Evolutionary conservation across 1,140 invertebrate genomes (phyloP).

Genomic region (Apolygus lucorum): DNA sequence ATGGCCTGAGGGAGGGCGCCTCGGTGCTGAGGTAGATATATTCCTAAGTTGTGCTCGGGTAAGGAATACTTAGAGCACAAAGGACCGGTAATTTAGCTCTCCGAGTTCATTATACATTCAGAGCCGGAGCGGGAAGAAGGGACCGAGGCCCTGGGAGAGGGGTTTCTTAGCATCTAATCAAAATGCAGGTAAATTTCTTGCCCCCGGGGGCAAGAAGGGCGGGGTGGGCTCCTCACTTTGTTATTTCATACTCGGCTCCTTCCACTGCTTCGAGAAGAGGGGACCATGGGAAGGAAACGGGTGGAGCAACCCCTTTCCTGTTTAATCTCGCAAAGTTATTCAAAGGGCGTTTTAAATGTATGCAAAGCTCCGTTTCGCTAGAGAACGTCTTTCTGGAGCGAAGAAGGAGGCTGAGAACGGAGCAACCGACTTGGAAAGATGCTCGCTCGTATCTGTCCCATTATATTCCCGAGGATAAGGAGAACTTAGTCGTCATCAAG

Average conservation of each 20-base stretch:
- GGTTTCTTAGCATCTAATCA: slow-evolving; percentile 31
- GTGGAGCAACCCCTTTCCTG: slow-evolving; percentile 12
- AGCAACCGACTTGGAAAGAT: background rate
- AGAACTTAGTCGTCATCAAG: too few relatives aligned
- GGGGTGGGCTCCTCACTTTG: slow-evolving; percentile 20
- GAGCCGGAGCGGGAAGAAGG: slow-evolving; percentile 1
- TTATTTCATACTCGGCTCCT: slow-evolving; percentile 26
- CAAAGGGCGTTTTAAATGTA: slow-evolving; percentile 28
- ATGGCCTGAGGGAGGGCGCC: slow-evolving; percentile 11
- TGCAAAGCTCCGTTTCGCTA: slow-evolving; percentile 23
- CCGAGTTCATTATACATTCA: slow-evolving; percentile 30
- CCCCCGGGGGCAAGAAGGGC: slow-evolving; percentile 11
- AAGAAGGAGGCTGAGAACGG: background rate
- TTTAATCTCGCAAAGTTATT: slow-evolving; percentile 31
- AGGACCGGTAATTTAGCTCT: slow-evolving; percentile 22
- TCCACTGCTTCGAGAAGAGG: background rate
- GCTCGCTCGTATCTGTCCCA: too few relatives aligned
- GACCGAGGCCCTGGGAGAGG: background rate
- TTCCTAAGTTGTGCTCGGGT: slow-evolving; percentile 22
- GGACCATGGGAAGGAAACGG: background rate
- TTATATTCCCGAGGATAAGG: too few relatives aligned
- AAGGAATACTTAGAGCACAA: slow-evolving; percentile 24
- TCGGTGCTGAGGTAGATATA: slow-evolving; percentile 20
- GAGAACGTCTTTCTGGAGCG: background rate
- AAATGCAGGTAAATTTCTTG: slow-evolving; percentile 30